These are phyloP conservation scores for Phrynocephalus guinanensis DNA, from an alignment of 2,797 vertebrate genomes.

Conservation along the genomic window DNA sequence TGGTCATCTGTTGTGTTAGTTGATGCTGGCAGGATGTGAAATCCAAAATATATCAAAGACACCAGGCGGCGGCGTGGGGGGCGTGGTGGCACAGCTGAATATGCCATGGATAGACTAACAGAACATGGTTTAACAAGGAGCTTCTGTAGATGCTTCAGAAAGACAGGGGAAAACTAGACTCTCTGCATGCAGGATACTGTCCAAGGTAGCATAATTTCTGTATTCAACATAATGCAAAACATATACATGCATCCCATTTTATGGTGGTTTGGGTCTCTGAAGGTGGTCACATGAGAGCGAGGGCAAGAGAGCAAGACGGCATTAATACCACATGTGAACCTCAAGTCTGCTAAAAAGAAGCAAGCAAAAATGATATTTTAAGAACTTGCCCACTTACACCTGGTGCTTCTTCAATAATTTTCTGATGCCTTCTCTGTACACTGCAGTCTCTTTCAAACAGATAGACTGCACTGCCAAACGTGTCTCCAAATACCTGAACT, in stretches of 20 bases:
- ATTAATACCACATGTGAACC: conserved; percentile 17
- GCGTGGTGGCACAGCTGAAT: not conserved
- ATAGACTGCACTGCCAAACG: conserved; percentile 92
- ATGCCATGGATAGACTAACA: not conserved
- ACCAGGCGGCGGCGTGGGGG: not conserved
- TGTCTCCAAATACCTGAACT: conserved; percentile 98
- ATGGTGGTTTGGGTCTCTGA: not conserved
- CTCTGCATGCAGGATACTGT: not conserved
- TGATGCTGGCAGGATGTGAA: not conserved
- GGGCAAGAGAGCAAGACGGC: not conserved
- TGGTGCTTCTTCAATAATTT: conserved; percentile 98
- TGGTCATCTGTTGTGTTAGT: not conserved
- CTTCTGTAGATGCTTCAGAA: not conserved
- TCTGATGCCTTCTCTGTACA: conserved; percentile 96
- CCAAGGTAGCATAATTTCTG: not conserved
- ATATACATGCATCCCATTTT: not conserved
- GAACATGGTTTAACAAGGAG: not conserved
- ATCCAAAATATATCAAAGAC: not conserved
- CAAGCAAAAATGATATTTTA: not conserved
- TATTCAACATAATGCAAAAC: not conserved
- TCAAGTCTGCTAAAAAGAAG: not conserved
- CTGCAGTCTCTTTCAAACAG: conserved; percentile 99
- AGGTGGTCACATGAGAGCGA: conserved; percentile 12
- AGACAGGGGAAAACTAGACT: not conserved
- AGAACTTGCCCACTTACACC: conserved; percentile 82